Base-by-base conservation (phyloP, 2,797 vertebrate species). In the Octomys mimax region DNA sequence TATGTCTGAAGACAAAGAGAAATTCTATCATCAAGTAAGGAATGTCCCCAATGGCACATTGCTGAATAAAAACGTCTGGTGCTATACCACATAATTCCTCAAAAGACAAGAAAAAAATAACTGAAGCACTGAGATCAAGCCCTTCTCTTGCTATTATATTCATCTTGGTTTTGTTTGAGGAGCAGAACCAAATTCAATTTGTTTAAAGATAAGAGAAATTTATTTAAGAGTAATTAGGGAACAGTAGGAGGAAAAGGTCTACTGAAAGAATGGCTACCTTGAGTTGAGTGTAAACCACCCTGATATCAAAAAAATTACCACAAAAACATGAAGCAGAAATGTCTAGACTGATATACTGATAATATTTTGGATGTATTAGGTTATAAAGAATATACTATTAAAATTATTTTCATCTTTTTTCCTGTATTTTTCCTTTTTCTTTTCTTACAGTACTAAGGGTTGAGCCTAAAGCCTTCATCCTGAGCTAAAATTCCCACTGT, bases 81-180 rank as follows among this genome's bases (percentile, higher is more conserved):
- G 22, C 66, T 21, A 52, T 57, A 46, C 8, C 28, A 83, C 68
- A 81, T 57, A 83, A 46, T 73, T 92, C 46, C n/a, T 62, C 46
- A 2, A 91, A 93, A 81, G 22, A 75, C 13, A 71, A 39, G 33
- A 90, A 86, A 95, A 54, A 83, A 93, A 64, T 68, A 73, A 89
- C 28, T 28, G 91, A 57, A 33, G 91, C 28, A 31, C 19, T 4
- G 12, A n/a, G 14, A 81, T 21, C 62, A 87, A 71, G 22, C 14
- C 31, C 8, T 59, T 14, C 9, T 21, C 31, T 71, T 61, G 59
- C 39, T 64, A 13, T 9, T 42, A 18, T 49, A 3, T 54, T 92
- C 18, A 62, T 13, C 31, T 80, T 82, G 46, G 24, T 24, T 82
- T 54, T 66, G 2, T 71, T 91, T 46, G 81, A 94, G 86, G 89